A percentile compares a stretch with the other conserved stretches of the same genome.
These are phyloP conservation scores for Sarcophilus harrisii DNA, from an alignment of 2,797 vertebrate species.

Conservation along the genomic window DNA sequence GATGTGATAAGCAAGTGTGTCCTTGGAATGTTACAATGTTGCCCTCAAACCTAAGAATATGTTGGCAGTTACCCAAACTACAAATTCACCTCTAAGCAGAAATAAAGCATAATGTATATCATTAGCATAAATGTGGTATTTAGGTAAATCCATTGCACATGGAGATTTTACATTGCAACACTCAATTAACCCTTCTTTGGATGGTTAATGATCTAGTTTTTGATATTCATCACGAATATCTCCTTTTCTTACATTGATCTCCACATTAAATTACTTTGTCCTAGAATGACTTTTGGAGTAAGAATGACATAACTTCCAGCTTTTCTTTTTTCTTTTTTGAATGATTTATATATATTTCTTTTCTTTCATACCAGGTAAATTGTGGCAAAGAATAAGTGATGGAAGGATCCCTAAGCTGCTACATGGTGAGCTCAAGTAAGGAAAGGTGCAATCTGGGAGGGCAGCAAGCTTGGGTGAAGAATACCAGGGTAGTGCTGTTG, in stretches of 20 bases:
- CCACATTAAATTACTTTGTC: background rate
- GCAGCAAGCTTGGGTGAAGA: background rate
- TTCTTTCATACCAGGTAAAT: background rate
- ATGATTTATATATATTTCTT: background rate
- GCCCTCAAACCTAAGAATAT: background rate
- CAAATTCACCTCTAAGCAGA: background rate
- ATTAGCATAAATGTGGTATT: conserved; percentile 17
- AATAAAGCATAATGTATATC: background rate
- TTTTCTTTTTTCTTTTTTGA: background rate
- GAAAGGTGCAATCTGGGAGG: background rate
- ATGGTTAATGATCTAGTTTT: background rate
- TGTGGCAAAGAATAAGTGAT: background rate
- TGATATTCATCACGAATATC: background rate
- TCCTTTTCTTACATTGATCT: background rate
- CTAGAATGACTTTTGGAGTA: background rate
- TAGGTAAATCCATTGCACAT: background rate
- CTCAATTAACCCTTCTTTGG: background rate
- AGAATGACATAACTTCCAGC: background rate
- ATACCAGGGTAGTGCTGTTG: too few species aligned
- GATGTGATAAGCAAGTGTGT: background rate
- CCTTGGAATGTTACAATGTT: background rate
- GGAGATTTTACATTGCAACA: background rate
- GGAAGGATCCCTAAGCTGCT: background rate
- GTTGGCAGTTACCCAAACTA: background rate
- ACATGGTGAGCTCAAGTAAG: too few species aligned